These are phyloP conservation scores for Platanista minor DNA, from an alignment of 2,113 vertebrate species.

Conservation along the genomic window DNA sequence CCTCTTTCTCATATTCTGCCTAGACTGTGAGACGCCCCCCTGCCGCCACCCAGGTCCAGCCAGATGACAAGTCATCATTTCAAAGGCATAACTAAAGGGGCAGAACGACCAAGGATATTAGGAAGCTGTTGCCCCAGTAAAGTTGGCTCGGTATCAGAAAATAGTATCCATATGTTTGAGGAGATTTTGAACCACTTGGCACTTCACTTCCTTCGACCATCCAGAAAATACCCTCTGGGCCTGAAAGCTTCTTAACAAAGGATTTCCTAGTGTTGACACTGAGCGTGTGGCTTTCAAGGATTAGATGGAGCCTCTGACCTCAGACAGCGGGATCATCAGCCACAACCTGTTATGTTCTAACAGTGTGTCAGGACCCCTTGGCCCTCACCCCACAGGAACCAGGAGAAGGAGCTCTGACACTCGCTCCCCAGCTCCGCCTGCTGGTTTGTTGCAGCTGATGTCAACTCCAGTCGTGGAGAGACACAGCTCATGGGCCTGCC, in stretches of 20 bases:
- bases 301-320: slow-evolving; percentile 49
- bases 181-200: slow-evolving; percentile 55
- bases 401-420: slow-evolving; percentile 18
- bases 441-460: slow-evolving; percentile 50
- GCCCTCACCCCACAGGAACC: slow-evolving; percentile 45
- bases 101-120: not conserved
- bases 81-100: slow-evolving; percentile 15
- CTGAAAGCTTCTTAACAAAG: not conserved
- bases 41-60: not conserved
- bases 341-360: slow-evolving; percentile 21
- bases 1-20: not conserved
- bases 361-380: slow-evolving; percentile 49
- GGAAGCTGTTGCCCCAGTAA: not conserved
- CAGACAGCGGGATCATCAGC: slow-evolving; percentile 55
- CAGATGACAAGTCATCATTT: slow-evolving; percentile 42
- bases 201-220: slow-evolving; percentile 8
- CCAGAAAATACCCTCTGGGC: slow-evolving; percentile 42
- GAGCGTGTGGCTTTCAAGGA: slow-evolving; percentile 43
- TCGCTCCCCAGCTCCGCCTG: slow-evolving; percentile 51
- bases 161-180: slow-evolving; percentile 41
- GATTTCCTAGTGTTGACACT: slow-evolving; percentile 48
- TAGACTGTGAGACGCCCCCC: not conserved
- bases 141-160: slow-evolving; percentile 25
- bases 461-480: slow-evolving; percentile 44
- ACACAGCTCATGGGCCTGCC: slow-evolving; percentile 41